These are phyloP conservation scores for Perithous albicinctus DNA, from an alignment of 2,888 invertebrate genomes.

Conservation along the genomic window DNA sequence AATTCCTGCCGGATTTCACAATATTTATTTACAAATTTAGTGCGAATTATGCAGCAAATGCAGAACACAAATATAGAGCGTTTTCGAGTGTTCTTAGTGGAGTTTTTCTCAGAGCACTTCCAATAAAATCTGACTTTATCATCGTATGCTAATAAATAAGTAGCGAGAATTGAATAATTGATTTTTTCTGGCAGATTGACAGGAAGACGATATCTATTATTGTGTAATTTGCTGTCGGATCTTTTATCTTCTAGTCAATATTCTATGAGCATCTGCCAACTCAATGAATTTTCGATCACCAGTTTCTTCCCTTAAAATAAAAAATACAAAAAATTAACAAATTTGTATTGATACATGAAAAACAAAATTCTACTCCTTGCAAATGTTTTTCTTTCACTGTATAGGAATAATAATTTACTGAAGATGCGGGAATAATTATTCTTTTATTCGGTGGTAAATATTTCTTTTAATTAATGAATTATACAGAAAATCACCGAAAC, in stretches of 20 bases:
- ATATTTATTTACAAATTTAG: conserved; percentile 37
- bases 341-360: neutral
- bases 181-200: conserved; percentile 27
- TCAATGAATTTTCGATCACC: neutral
- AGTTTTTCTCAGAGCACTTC: neutral
- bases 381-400: too few species aligned
- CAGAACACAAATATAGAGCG: neutral
- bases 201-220: conserved; percentile 30
- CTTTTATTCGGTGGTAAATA: neutral
- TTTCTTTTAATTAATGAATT: too few species aligned
- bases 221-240: neutral
- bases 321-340: too few species aligned
- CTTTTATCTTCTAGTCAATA: neutral
- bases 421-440: too few species aligned
- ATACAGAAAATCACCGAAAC: too few species aligned
- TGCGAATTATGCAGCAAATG: neutral
- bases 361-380: neutral
- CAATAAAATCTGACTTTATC: conserved; percentile 29
- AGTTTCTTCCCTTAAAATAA: too few species aligned
- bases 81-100: neutral
- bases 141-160: conserved; percentile 42
- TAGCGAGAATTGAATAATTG: conserved; percentile 26
- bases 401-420: too few species aligned
- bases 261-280: neutral
- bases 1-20: conserved; percentile 9